A percentile compares a stretch with the other conserved stretches of the same genome.
Conservation (phyloP, 1,140 invertebrate species). For the Aphaenogaster floridana region DNA sequence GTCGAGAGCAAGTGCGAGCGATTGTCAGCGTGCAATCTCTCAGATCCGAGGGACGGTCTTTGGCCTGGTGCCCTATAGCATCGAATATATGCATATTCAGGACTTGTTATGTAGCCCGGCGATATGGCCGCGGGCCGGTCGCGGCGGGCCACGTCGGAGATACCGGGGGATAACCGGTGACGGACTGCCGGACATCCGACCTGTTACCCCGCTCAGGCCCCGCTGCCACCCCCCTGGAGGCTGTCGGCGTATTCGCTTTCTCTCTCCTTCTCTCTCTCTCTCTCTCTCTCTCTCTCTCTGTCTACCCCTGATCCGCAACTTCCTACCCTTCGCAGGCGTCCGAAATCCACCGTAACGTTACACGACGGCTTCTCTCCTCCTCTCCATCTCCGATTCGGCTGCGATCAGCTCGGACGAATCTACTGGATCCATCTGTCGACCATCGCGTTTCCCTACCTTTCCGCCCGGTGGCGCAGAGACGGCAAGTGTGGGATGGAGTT, state of each 20-base stretch:
- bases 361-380: conserved; percentile 51
- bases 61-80: neutral
- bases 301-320: conserved; percentile 40
- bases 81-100: conserved; percentile 85
- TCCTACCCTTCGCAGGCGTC: conserved; percentile 47
- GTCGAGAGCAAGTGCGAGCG: neutral
- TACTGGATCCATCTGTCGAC: conserved; percentile 51
- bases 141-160: conserved; percentile 78
- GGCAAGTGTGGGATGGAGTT: too few species aligned
- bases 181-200: conserved; percentile 87
- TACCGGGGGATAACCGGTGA: conserved; percentile 83
- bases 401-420: conserved; percentile 55
- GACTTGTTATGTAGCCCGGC: conserved; percentile 80
- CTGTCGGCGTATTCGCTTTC: conserved; percentile 46
- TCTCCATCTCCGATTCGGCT: conserved; percentile 57
- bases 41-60: neutral
- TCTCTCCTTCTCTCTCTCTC: conserved; percentile 27
- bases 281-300: neutral
- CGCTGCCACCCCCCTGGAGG: conserved; percentile 34
- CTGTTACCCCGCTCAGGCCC: conserved; percentile 81
- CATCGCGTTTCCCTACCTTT: conserved; percentile 47
- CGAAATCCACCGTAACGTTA: conserved; percentile 61
- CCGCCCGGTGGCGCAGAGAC: conserved; percentile 9
- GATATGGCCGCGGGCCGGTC: conserved; percentile 78
- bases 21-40: neutral